Percentiles rank a stretch among this genome's conserved stretches.
phyloP scores from a whole-genome alignment of 2,797 vertebrate species.

The Cygnus olor region DNA sequence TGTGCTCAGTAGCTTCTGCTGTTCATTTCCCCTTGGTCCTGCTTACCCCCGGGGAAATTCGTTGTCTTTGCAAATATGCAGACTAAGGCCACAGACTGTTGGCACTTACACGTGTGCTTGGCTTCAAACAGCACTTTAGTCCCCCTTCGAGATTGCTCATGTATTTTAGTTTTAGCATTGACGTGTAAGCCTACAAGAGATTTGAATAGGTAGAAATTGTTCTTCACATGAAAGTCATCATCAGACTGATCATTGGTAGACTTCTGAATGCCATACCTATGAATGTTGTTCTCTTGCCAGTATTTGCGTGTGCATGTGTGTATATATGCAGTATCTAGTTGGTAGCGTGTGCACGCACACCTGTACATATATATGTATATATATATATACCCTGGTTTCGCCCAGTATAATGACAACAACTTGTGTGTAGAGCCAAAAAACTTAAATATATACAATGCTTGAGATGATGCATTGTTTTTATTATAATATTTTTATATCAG shows the following conservation, averaged over 20 bases:
- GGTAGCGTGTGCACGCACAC: not conserved
- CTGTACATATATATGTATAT: conserved; percentile 29
- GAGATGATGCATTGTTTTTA: conserved; percentile 65
- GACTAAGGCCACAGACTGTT: not conserved
- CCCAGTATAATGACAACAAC: not conserved
- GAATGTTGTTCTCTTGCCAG: not conserved
- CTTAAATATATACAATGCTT: conserved; percentile 36
- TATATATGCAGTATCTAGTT: not conserved
- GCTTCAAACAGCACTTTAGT: not conserved
- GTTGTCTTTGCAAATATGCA: not conserved
- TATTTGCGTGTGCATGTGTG: not conserved
- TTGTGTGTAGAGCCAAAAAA: conserved; percentile 31
- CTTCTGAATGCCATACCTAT: not conserved
- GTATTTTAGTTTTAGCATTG: not conserved
- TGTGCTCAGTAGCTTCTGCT: not conserved
- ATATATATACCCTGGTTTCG: conserved; percentile 4
- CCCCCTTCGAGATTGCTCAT: not conserved
- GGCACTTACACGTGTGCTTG: not conserved
- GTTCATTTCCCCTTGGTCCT: not conserved
- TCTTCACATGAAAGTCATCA: not conserved
- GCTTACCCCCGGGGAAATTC: not conserved
- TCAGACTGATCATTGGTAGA: not conserved
- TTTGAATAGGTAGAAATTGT: not conserved
- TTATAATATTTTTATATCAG: conserved; percentile 56
- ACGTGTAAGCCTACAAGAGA: not conserved